Conservation (phyloP, 2,888 invertebrate genomes). For the Trichogramma evanescens region DNA sequence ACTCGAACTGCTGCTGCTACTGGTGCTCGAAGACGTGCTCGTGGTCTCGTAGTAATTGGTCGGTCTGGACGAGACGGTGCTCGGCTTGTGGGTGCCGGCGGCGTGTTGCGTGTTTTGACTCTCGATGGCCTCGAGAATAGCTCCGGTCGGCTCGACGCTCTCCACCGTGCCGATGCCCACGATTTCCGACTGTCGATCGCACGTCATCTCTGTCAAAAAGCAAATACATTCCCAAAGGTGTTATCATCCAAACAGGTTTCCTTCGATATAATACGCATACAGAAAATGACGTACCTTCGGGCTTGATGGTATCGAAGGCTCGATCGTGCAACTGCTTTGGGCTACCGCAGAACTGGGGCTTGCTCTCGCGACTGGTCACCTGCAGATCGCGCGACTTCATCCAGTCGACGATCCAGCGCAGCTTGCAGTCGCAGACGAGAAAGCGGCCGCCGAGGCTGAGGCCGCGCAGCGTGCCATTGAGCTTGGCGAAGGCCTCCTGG, state of each 20-base stretch:
- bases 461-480: constrained; percentile 77
- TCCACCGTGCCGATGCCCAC: constrained; percentile 55
- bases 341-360: constrained; percentile 86
- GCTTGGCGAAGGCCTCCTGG: constrained; percentile 66
- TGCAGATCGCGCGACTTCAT: constrained; percentile 79
- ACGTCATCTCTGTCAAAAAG: constrained; percentile 42
- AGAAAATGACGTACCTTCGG: constrained; percentile 53
- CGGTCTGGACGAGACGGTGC: constrained; percentile 20
- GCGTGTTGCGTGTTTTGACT: constrained; percentile 35
- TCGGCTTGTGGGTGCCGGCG: constrained; percentile 2
- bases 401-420: constrained; percentile 88
- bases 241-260: too few relatives aligned
- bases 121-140: constrained; percentile 43
- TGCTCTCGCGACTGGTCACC: constrained; percentile 84
- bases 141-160: constrained; percentile 46
- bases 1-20: constrained; percentile 19
- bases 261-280: neutral
- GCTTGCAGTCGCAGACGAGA: constrained; percentile 79
- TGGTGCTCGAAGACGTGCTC: constrained; percentile 14
- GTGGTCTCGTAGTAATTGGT: constrained; percentile 30
- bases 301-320: constrained; percentile 80
- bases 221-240: too few relatives aligned
- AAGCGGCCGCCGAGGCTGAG: constrained; percentile 83
- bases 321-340: constrained; percentile 73
- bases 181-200: constrained; percentile 46